Conservation (phyloP, 2,797 vertebrate genomes). For the Petrocephalus sullivani region DNA sequence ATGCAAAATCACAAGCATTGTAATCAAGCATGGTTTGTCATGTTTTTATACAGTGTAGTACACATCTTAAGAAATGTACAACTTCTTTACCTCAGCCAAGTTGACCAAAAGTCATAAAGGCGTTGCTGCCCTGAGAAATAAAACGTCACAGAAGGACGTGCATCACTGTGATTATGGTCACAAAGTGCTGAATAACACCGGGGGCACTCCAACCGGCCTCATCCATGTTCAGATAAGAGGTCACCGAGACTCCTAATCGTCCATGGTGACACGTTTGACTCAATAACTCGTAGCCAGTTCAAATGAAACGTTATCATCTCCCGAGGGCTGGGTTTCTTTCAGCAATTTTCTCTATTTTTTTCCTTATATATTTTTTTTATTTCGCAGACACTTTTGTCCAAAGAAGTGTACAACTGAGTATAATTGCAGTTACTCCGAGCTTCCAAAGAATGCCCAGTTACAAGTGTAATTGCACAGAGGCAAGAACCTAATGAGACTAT, state of each 20-base stretch:
- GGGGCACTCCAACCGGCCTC: not conserved
- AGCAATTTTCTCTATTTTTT: not conserved
- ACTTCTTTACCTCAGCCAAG: not conserved
- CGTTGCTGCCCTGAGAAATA: not conserved
- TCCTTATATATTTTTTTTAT: not conserved
- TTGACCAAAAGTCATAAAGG: not conserved
- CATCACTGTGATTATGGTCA: not conserved
- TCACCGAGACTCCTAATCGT: not conserved
- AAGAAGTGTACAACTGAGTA: not conserved
- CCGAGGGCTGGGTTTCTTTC: not conserved
- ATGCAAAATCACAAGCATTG: not conserved
- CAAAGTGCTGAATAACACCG: not conserved
- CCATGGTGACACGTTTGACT: not conserved
- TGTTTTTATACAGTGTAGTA: not conserved
- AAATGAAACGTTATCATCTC: not conserved
- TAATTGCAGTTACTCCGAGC: not conserved
- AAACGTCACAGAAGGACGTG: not conserved
- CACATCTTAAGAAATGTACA: not conserved
- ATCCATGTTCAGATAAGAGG: not conserved
- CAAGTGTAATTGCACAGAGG: not conserved
- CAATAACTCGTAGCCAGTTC: not conserved
- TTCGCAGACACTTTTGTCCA: not conserved
- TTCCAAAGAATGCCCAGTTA: not conserved
- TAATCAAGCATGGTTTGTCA: not conserved
- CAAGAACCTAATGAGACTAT: not conserved